These are phyloP conservation scores for Nudaria mundana DNA, from an alignment of 2,888 invertebrate genomes.

Conservation along the genomic window DNA sequence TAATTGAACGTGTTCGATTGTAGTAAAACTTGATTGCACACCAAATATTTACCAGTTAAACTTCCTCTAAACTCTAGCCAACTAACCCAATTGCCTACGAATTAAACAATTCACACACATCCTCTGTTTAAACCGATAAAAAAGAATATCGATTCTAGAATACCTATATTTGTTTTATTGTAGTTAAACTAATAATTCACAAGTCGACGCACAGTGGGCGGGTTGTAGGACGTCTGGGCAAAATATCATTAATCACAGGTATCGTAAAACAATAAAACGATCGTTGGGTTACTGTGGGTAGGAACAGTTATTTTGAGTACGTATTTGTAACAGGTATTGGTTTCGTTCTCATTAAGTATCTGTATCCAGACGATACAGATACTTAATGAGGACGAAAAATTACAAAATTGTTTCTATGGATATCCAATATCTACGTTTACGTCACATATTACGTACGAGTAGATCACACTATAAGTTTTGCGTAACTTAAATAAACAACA, in stretches of 20 bases:
- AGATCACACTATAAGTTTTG: too few species aligned
- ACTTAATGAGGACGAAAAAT: too few species aligned
- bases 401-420: too few species aligned
- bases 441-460: too few species aligned
- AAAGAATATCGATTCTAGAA: slow-evolving; percentile 6
- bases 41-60: neutral
- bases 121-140: too few species aligned
- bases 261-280: slow-evolving; percentile 35
- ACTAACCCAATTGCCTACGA: neutral
- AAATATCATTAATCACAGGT: slow-evolving; percentile 29
- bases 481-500: too few species aligned
- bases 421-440: too few species aligned
- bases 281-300: slow-evolving; percentile 21
- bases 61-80: neutral
- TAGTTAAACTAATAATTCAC: slow-evolving; percentile 23
- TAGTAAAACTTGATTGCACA: neutral
- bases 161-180: slow-evolving; percentile 8
- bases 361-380: too few species aligned
- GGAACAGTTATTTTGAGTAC: slow-evolving; percentile 23
- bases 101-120: neutral
- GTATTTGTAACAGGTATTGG: neutral
- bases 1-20: neutral
- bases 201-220: slow-evolving; percentile 30
- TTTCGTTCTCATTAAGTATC: neutral
- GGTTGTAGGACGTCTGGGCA: slow-evolving; percentile 25